Evolutionary conservation across 2,113 vertebrate genomes (phyloP).

Genomic region (Phylloscopus whistleri): DNA sequence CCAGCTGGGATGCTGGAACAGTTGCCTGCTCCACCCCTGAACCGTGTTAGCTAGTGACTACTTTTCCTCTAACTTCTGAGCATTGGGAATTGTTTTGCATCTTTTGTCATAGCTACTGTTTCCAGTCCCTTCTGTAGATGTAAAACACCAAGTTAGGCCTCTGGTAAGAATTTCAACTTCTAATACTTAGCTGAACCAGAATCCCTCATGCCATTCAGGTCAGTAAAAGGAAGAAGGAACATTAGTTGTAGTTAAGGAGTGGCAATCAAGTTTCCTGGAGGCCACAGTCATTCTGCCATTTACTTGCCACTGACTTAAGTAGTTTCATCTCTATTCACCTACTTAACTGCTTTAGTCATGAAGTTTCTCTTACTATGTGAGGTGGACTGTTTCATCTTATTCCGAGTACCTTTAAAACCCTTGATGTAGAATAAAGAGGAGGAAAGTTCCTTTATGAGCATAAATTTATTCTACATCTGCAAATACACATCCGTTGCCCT

Average conservation of each 20-base stretch:
- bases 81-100: rapidly evolving
- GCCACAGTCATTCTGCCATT: not conserved
- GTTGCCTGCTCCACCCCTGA: not conserved
- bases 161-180: not conserved
- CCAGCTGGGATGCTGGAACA: not conserved
- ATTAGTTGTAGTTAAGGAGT: not conserved
- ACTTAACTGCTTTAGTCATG: not conserved
- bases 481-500: not conserved
- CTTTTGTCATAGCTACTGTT: not conserved
- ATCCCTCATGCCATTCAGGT: rapidly evolving
- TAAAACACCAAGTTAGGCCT: not conserved
- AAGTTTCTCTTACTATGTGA: not conserved
- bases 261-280: not conserved
- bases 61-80: not conserved
- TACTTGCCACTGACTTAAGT: not conserved
- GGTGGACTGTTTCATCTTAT: not conserved
- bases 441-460: not conserved
- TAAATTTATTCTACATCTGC: not conserved
- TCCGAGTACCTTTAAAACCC: not conserved
- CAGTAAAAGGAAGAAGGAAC: not conserved
- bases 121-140: not conserved
- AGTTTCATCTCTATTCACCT: not conserved
- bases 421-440: not conserved
- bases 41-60: rapidly evolving
- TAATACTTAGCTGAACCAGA: not conserved